Evolutionary conservation across 2,888 invertebrate genomes (phyloP), one percentile per base, ranked within the genome.

Genomic region (Polietes domitor): DNA sequence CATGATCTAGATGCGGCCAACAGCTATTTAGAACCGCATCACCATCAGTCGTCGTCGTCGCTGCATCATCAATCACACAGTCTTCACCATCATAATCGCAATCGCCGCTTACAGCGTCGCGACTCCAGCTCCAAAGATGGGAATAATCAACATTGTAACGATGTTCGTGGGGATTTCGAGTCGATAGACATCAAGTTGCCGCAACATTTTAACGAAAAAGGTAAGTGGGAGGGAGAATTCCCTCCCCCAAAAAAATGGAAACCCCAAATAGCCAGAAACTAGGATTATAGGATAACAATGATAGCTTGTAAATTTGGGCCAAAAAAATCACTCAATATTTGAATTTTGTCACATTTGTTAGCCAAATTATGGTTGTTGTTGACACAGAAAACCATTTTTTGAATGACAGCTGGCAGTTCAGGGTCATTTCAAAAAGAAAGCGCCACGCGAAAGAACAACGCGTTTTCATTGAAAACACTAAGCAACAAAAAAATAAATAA

Each of bases 141-240:
- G 19, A 75, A 21, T 21, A 53, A 72, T 28, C 87, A 89, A 82
- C 88, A 89, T 81, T 91, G 91, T 86, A 89, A 90, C 26, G 85
- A 88, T 76, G 90, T 91, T 77, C 89, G 89, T 85, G 87, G 87
- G 83, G 90, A 90, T 88, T 91, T 91, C 78, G 89, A 90, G 85
- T 89, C 91, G 87, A 91, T 91, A 87, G 90, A 91, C 88, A 89
- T 91, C 83, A 88, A 89, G 86, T 87, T 89, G 88, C 89, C 88
- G 86, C 91, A 90, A 84, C 87, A 87, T 86, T 89, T 88, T 83
- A 89, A 89, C 87, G 88, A 90, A 87, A 91, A 90, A 91, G 91
- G 91, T 91, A 85, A 87, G 83, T 86, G 78, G 79, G 50, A 21
- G 15, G 21, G 2, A 21, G 65, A 12, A 32, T 32, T 9, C 32